phyloP scores from a whole-genome alignment of 2,797 vertebrate species.

The Leucoraja ocellata region DNA sequence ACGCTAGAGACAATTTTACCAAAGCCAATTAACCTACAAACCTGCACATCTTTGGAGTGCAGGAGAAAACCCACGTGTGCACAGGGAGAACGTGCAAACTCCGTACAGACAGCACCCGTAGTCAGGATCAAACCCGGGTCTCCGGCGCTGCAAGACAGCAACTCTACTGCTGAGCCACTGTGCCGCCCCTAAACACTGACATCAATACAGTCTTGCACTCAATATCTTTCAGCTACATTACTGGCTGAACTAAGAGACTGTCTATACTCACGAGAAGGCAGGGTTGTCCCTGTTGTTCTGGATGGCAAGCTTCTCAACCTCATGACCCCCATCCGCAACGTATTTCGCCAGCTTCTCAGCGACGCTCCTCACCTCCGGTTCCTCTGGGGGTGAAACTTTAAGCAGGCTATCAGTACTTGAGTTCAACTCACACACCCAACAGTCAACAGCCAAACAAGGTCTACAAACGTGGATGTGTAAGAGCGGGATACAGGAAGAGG shows the following conservation, averaged over 20 bases:
- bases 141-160: too few relatives aligned
- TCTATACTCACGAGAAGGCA: constrained; percentile 74
- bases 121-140: too few relatives aligned
- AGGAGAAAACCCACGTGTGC: too few relatives aligned
- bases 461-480: constrained; percentile 51
- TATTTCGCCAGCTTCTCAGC: constrained; percentile 93
- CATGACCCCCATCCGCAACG: constrained; percentile 85
- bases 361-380: constrained; percentile 78
- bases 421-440: constrained; percentile 68
- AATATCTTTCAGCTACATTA: background rate
- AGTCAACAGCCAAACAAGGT: constrained; percentile 66
- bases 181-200: background rate
- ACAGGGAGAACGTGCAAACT: too few relatives aligned
- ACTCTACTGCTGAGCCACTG: too few relatives aligned
- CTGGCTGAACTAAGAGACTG: background rate
- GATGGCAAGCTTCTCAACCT: constrained; percentile 84
- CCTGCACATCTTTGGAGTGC: too few relatives aligned
- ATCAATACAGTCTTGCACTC: too few relatives aligned
- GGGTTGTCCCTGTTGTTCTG: constrained; percentile 92
- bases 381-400: constrained; percentile 99
- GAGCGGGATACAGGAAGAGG: constrained; percentile 44
- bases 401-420: constrained; percentile 94
- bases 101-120: too few relatives aligned
- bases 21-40: too few relatives aligned
- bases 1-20: too few relatives aligned